phyloP scores from a whole-genome alignment of 1,140 invertebrate species.

The Dendrolimus punctatus region DNA sequence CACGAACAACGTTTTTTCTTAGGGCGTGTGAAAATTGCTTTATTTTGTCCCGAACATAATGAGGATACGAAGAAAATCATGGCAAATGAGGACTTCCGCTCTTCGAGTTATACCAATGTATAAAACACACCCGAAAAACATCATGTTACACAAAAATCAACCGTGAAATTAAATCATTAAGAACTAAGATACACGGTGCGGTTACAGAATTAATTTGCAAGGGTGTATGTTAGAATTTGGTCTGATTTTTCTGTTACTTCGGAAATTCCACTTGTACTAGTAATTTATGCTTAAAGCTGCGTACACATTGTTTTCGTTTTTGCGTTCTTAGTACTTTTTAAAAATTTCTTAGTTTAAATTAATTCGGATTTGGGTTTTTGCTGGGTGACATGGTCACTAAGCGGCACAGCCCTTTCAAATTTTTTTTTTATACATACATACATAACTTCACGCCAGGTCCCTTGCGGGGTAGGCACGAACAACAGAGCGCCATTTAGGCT shows the following conservation, averaged over 20 bases:
- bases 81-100: slow-evolving; percentile 25
- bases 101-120: slow-evolving; percentile 7
- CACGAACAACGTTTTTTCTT: slow-evolving; percentile 1
- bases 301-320: no score
- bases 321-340: no score
- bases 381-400: no score
- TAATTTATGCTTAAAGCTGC: slow-evolving; percentile 4
- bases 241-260: slow-evolving; percentile 29
- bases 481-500: no score
- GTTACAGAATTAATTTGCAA: background rate
- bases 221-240: slow-evolving; percentile 19
- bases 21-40: slow-evolving; percentile 27
- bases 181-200: background rate
- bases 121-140: background rate
- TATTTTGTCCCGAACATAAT: slow-evolving; percentile 30
- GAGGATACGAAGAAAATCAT: slow-evolving; percentile 31
- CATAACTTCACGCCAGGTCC: no score
- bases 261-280: slow-evolving; percentile 12
- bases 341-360: no score
- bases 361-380: no score
- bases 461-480: no score
- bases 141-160: background rate
- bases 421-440: no score
- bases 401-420: no score
- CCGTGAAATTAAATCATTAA: slow-evolving; percentile 2